Base-by-base conservation (phyloP, 2,797 vertebrate genomes). In the Atherinosoma microstoma region DNA sequence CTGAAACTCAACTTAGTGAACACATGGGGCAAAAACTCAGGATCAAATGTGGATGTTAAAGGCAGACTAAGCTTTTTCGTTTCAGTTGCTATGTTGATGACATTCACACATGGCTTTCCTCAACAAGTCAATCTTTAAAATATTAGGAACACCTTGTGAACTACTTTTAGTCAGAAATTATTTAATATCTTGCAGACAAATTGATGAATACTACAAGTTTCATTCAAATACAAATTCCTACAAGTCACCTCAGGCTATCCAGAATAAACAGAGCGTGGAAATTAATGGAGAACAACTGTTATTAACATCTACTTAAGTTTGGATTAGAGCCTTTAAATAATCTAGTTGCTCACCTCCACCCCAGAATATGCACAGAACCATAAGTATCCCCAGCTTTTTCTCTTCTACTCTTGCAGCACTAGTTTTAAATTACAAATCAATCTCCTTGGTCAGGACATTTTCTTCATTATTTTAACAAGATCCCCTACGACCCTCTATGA, bases 401-500 rank as follows among this genome's bases (percentile, higher is more conserved):
- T 72, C 4, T 34, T 18, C 4, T 34, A 9, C 42, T 34, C 11
- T 61, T 54, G 29, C n/a, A 62, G 54, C 7, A 49, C 67, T 20
- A 45, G 34, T 22, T 29, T 76, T 66, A 40, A 63, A 45, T 36
- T 34, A 60, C 38, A 60, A 75, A 36, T 63, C 61, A 27, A 53
- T 64, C 34, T 38, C 58, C 57, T 53, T 24, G 18, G 29, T 47
- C 35, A 53, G 35, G 24, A 53, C 0, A 15, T 65, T 51, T 49
- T 51, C 58, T 29, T 10, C 35, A 60, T 70, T 56, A 64, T 27
- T 51, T 51, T 53, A 58, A 64, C 32, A n/a, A 22, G 18, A 57
- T 49, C 10, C 58, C 67, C 63, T 34, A 9, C 30, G 80, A 57
- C 32, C 22, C 10, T 64, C 64, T 73, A 69, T 30, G 32, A 54